Evolutionary conservation across 1,140 invertebrate species (phyloP).

Genomic region (Bombus superbus): DNA sequence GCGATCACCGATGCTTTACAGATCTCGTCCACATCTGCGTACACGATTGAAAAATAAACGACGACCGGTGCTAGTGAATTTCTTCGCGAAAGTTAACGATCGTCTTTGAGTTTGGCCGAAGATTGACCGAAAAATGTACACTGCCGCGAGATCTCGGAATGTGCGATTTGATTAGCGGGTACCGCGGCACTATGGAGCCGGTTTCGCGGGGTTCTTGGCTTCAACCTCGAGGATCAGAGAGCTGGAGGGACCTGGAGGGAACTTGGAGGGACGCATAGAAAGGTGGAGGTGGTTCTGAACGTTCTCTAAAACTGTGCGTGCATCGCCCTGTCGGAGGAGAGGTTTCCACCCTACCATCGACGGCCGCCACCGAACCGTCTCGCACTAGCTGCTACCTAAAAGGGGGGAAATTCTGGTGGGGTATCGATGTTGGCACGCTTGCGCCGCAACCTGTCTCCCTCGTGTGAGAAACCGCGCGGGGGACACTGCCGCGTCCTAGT

Average conservation of each 20-base stretch:
- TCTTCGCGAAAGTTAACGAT: neutral
- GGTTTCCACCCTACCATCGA: slow-evolving; percentile 63
- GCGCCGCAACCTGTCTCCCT: slow-evolving; percentile 67
- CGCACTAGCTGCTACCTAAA: slow-evolving; percentile 36
- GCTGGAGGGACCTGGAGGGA: slow-evolving; percentile 47
- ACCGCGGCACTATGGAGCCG: slow-evolving; percentile 73
- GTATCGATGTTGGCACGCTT: slow-evolving; percentile 70
- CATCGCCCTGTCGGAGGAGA: slow-evolving; percentile 66
- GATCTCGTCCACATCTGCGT: neutral
- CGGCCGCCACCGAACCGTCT: slow-evolving; percentile 59
- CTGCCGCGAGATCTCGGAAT: slow-evolving; percentile 54
- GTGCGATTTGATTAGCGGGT: slow-evolving; percentile 78
- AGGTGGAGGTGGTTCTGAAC: slow-evolving; percentile 66
- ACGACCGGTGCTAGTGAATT: too few relatives aligned
- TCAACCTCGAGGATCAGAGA: slow-evolving; percentile 46
- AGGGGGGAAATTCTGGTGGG: slow-evolving; percentile 67
- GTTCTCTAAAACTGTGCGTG: slow-evolving; percentile 60
- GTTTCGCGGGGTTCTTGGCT: slow-evolving; percentile 60
- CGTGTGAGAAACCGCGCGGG: slow-evolving; percentile 50
- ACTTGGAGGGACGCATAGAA: slow-evolving; percentile 58
- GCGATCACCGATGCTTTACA: too few relatives aligned
- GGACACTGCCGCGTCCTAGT: slow-evolving; percentile 45
- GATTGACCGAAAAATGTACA: neutral
- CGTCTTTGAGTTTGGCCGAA: neutral
- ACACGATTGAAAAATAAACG: neutral